phyloP scores from a whole-genome alignment of 2,888 invertebrate species.

The Tachystola acroxantha region DNA sequence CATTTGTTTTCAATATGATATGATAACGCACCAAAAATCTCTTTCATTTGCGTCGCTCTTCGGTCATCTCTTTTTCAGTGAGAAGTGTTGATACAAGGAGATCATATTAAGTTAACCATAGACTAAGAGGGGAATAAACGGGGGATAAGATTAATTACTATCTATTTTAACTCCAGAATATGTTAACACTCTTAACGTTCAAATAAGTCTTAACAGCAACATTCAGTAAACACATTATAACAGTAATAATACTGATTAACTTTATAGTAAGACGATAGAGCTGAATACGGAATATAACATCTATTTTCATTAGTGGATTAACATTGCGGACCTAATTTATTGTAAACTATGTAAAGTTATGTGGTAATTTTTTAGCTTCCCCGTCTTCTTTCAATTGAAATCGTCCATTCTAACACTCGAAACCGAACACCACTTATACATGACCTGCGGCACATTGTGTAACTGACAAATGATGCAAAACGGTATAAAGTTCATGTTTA shows the following conservation, averaged over 20 bases:
- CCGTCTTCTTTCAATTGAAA: constrained; percentile 65
- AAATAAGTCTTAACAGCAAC: constrained; percentile 27
- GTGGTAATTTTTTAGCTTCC: constrained; percentile 57
- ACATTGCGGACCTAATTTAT: constrained; percentile 39
- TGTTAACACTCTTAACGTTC: constrained; percentile 45
- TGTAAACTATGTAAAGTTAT: constrained; percentile 28
- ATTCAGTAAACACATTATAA: constrained; percentile 44
- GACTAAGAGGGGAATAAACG: constrained; percentile 51
- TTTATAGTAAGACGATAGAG: constrained; percentile 26
- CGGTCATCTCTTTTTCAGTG: too few species aligned
- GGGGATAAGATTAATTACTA: constrained; percentile 32
- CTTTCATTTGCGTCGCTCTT: too few species aligned
- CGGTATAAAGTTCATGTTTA: too few species aligned
- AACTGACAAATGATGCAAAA: too few species aligned
- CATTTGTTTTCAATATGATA: too few species aligned
- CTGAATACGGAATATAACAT: constrained; percentile 44
- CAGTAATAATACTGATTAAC: constrained; percentile 56
- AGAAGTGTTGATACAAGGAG: constrained; percentile 37
- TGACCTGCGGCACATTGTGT: not conserved
- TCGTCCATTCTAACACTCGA: constrained; percentile 64
- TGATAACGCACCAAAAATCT: too few species aligned
- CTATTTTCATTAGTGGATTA: constrained; percentile 34
- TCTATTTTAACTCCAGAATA: constrained; percentile 39
- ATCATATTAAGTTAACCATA: constrained; percentile 47
- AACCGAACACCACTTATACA: constrained; percentile 51